phyloP scores from a whole-genome alignment of 2,888 invertebrate species.

The Lathronympha strigana region DNA sequence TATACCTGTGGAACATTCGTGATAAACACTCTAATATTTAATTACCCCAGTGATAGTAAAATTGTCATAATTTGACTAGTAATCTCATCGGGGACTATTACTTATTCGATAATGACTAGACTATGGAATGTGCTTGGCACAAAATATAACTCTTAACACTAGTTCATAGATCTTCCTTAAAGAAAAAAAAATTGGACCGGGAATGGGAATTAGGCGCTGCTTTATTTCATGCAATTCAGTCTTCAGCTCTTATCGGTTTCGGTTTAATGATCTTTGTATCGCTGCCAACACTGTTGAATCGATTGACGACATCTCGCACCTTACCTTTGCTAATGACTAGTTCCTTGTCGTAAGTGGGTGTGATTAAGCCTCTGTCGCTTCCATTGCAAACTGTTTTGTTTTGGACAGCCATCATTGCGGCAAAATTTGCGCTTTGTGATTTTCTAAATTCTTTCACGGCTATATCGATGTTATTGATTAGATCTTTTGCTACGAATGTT shows the following conservation, averaged over 20 bases:
- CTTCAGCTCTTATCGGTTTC: conserved; percentile 62
- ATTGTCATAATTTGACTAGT: too few relatives aligned
- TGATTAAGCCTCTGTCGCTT: conserved; percentile 65
- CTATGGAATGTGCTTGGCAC: conserved; percentile 64
- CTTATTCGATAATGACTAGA: conserved; percentile 53
- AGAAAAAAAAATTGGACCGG: conserved; percentile 56
- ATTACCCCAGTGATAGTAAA: too few relatives aligned
- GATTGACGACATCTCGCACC: conserved; percentile 78
- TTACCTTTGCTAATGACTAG: conserved; percentile 78
- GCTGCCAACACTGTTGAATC: conserved; percentile 64
- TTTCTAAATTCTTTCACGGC: conserved; percentile 74
- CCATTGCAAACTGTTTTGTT: conserved; percentile 61
- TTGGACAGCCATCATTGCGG: conserved; percentile 46
- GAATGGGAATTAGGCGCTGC: conserved; percentile 42
- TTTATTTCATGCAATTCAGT: conserved; percentile 46
- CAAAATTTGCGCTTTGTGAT: conserved; percentile 71
- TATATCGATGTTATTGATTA: conserved; percentile 75
- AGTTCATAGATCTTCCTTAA: conserved; percentile 44
- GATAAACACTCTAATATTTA: too few relatives aligned
- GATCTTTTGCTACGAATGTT: conserved; percentile 76
- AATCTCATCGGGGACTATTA: background rate
- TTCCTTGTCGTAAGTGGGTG: conserved; percentile 76
- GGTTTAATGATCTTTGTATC: conserved; percentile 51
- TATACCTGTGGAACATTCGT: too few relatives aligned
- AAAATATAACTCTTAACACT: conserved; percentile 46